phyloP scores from a whole-genome alignment of 2,113 vertebrate genomes.

The Hippocampus comes region DNA sequence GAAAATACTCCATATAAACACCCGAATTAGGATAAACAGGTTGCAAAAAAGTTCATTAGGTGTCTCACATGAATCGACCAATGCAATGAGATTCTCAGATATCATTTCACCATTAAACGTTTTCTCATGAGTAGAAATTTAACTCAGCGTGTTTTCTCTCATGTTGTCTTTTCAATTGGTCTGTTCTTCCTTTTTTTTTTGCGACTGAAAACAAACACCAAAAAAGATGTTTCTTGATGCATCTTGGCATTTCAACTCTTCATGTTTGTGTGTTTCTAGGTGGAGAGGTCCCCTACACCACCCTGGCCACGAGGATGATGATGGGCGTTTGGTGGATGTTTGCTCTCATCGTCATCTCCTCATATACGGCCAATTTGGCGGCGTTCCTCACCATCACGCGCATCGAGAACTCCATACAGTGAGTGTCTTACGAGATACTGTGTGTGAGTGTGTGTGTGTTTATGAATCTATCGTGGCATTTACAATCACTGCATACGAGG shows the following conservation, averaged over 20 bases:
- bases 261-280: conserved; percentile 63
- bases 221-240: no score
- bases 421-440: conserved; percentile 65
- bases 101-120: no score
- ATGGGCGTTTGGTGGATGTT: conserved; percentile 99
- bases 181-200: no score
- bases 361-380: conserved; percentile 96
- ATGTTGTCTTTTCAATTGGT: no score
- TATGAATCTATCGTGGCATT: background rate
- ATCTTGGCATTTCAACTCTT: background rate
- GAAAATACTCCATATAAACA: no score
- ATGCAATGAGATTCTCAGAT: no score
- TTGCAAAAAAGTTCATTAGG: no score
- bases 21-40: no score
- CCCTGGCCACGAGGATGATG: conserved; percentile 96
- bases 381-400: conserved; percentile 97
- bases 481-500: conserved; percentile 17
- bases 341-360: conserved; percentile 96
- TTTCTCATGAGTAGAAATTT: no score
- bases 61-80: no score
- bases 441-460: background rate
- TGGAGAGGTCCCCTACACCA: conserved; percentile 94
- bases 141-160: no score
- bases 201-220: no score
- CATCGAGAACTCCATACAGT: conserved; percentile 98